Percentiles rank a stretch among this genome's conserved stretches.
phyloP scores from a whole-genome alignment of 2,113 vertebrate species.

The Ameiurus melas region DNA sequence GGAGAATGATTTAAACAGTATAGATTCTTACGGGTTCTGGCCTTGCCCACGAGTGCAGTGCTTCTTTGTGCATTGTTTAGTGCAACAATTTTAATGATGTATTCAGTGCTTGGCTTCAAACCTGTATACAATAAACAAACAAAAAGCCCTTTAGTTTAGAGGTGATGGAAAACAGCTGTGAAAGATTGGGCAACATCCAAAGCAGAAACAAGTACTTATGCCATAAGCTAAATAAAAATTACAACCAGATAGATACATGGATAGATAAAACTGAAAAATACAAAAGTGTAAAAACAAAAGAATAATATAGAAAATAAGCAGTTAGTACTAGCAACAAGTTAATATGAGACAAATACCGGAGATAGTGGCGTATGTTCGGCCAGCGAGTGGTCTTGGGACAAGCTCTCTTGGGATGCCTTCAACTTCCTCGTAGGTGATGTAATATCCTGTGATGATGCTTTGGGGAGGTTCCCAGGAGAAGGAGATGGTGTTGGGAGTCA shows the following conservation, averaged over 20 bases:
- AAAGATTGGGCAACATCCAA: neutral
- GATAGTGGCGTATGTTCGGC: constrained; percentile 79
- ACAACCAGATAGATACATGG: neutral
- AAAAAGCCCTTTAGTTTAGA: neutral
- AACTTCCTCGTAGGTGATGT: constrained; percentile 85
- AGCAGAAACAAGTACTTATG: neutral
- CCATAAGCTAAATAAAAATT: neutral
- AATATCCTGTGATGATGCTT: constrained; percentile 88
- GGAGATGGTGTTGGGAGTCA: constrained; percentile 84
- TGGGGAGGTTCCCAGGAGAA: constrained; percentile 86
- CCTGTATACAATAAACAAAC: constrained; percentile 61
- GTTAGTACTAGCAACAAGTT: constrained; percentile 11
- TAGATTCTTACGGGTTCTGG: constrained; percentile 85
- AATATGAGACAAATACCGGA: constrained; percentile 69
- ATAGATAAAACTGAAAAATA: neutral
- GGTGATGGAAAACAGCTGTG: neutral
- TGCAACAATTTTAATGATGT: constrained; percentile 85
- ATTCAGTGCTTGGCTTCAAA: constrained; percentile 88
- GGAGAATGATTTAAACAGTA: neutral
- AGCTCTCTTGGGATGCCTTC: constrained; percentile 79
- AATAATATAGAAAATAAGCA: neutral
- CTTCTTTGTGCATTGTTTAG: constrained; percentile 90
- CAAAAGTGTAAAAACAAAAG: neutral
- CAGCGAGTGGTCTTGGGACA: constrained; percentile 78
- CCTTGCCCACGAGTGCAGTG: constrained; percentile 83